A percentile compares a stretch with the other conserved stretches of the same genome.
Conservation (phyloP, 2,888 invertebrate genomes). For the Esperia sulphurella region DNA sequence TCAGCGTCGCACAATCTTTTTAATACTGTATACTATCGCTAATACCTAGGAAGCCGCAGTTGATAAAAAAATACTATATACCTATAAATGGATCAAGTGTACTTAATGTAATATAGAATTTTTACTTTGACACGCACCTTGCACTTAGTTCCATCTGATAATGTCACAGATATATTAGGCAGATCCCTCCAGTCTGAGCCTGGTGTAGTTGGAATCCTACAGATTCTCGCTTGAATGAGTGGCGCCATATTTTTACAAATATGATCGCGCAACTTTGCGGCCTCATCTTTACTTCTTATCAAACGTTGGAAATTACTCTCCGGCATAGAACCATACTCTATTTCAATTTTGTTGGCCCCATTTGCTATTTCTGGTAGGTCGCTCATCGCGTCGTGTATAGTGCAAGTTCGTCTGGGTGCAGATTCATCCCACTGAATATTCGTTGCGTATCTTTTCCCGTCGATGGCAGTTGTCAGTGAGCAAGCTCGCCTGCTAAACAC, state of each 20-base stretch:
- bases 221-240: conserved; percentile 87
- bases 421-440: conserved; percentile 82
- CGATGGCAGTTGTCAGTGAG: conserved; percentile 69
- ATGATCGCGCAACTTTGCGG: conserved; percentile 83
- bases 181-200: conserved; percentile 93
- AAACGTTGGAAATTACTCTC: conserved; percentile 87
- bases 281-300: conserved; percentile 80
- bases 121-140: conserved; percentile 69
- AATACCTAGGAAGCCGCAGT: no score
- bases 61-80: no score
- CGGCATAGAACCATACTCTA: conserved; percentile 85
- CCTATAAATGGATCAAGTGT: no score
- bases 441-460: conserved; percentile 68
- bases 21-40: no score
- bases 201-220: conserved; percentile 84
- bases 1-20: no score
- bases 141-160: conserved; percentile 84
- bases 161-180: conserved; percentile 85
- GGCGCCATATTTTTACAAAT: conserved; percentile 92
- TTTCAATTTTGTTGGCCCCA: conserved; percentile 84
- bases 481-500: conserved; percentile 86
- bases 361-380: conserved; percentile 88
- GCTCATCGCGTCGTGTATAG: conserved; percentile 89
- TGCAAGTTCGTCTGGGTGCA: conserved; percentile 88
- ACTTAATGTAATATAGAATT: no score